Percentiles rank a stretch among this genome's conserved stretches.
These are phyloP conservation scores for Takifugu flavidus DNA, from an alignment of 2,113 vertebrate species.

Conservation along the genomic window DNA sequence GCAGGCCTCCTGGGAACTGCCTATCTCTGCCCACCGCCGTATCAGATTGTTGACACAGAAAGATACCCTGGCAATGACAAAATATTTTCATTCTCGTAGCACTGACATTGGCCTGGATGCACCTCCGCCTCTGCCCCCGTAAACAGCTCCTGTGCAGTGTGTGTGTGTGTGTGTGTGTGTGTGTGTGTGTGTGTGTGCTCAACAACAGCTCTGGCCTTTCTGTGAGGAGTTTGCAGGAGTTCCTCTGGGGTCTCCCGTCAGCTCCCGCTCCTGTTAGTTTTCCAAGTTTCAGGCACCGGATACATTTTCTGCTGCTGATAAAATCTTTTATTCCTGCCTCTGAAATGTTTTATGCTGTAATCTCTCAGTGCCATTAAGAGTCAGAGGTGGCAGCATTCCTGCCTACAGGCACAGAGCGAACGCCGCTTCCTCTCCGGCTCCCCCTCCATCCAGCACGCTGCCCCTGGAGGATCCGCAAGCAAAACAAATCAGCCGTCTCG, in stretches of 20 bases:
- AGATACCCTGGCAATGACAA: conserved; percentile 82
- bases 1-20: conserved; percentile 77
- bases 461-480: conserved; percentile 39
- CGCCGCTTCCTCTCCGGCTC: conserved; percentile 53
- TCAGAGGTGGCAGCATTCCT: conserved; percentile 38
- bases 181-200: conserved; percentile 17
- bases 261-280: neutral
- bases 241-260: too few relatives aligned
- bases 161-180: conserved; percentile 19
- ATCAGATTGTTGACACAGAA: conserved; percentile 85
- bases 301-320: too few relatives aligned
- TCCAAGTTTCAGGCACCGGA: neutral
- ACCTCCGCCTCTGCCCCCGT: conserved; percentile 76
- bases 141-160: conserved; percentile 83
- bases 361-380: neutral
- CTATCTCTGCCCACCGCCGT: conserved; percentile 69
- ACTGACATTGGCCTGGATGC: conserved; percentile 79
- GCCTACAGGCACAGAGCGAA: conserved; percentile 31
- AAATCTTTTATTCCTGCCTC: neutral
- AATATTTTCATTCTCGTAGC: conserved; percentile 89
- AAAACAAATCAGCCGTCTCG: conserved; percentile 58
- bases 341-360: neutral
- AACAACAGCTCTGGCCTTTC: too few relatives aligned
- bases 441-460: conserved; percentile 13
- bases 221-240: too few relatives aligned